phyloP scores from a whole-genome alignment of 2,113 vertebrate species.

The Alouatta palliata region DNA sequence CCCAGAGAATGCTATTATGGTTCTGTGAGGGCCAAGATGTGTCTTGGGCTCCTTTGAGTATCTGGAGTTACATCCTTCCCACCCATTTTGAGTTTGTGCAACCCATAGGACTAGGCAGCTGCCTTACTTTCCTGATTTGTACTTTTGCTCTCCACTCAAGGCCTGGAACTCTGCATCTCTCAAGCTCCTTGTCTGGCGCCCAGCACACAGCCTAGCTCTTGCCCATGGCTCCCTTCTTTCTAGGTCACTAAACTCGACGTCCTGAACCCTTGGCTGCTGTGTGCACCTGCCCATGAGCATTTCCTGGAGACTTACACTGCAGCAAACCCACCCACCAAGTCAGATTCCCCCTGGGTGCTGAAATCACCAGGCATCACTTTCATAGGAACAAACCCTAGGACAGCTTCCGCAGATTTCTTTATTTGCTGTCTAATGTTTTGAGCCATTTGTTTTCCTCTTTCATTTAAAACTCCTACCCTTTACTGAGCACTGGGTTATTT shows the following conservation, averaged over 20 bases:
- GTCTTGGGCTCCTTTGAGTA: neutral
- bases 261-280: neutral
- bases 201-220: neutral
- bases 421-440: slow-evolving; percentile 39
- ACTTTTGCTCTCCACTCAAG: neutral
- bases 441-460: slow-evolving; percentile 1
- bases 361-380: neutral
- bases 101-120: neutral
- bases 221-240: neutral
- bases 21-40: neutral
- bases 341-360: neutral
- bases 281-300: neutral
- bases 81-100: neutral
- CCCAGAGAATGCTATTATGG: neutral
- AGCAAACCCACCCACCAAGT: neutral
- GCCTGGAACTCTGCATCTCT: neutral
- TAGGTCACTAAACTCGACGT: neutral
- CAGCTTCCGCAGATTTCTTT: neutral
- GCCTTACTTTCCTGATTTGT: neutral
- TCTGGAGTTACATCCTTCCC: neutral
- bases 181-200: neutral
- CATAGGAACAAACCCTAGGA: neutral
- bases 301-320: neutral
- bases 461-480: slow-evolving; percentile 36
- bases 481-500: slow-evolving; percentile 27